A percentile compares a stretch with the other conserved stretches of the same genome.
phyloP scores from a whole-genome alignment of 2,113 vertebrate genomes.

The Macquaria ambigua region DNA sequence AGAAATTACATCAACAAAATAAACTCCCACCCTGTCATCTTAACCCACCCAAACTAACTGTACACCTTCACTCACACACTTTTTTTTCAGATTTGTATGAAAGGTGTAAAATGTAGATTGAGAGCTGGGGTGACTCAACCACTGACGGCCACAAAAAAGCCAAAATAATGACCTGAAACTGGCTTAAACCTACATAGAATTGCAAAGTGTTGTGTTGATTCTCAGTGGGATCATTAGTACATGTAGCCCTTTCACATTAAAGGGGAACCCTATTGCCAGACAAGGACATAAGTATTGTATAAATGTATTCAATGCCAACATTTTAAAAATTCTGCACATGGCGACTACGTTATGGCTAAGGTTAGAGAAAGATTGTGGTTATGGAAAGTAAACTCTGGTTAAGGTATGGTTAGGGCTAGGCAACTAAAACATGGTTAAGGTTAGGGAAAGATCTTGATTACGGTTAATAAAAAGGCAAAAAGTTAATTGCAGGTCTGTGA shows the following conservation, averaged over 20 bases:
- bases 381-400: not conserved
- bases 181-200: not conserved
- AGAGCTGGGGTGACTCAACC: not conserved
- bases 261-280: not conserved
- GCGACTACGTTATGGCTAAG: not conserved
- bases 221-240: not conserved
- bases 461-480: not conserved
- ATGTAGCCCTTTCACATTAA: not conserved
- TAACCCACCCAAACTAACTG: not conserved
- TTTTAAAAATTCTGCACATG: not conserved
- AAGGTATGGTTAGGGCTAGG: too few species aligned
- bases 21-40: not conserved
- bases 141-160: not conserved
- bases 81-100: not conserved
- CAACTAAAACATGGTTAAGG: not conserved
- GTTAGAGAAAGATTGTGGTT: not conserved
- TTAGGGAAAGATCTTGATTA: not conserved
- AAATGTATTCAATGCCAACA: not conserved
- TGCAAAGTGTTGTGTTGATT: too few species aligned
- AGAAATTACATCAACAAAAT: not conserved
- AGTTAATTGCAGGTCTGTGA: not conserved
- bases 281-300: not conserved
- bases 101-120: not conserved
- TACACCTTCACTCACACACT: not conserved
- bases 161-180: not conserved